These are phyloP conservation scores for Odontomachus brunneus DNA, from an alignment of 1,140 invertebrate genomes.

Conservation along the genomic window DNA sequence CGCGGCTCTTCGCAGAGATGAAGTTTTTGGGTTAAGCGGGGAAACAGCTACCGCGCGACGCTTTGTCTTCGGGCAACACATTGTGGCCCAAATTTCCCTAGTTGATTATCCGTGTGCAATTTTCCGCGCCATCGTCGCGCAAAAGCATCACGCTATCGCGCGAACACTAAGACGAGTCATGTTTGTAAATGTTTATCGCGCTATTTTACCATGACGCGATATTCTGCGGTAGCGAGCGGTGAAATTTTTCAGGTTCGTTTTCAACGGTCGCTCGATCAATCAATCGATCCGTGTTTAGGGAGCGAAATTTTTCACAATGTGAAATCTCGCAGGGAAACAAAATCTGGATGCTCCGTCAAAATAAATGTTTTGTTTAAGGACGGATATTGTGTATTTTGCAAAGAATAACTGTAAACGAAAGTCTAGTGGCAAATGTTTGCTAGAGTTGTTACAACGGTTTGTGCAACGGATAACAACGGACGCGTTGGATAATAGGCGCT, in stretches of 20 bases:
- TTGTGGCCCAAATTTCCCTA: neutral
- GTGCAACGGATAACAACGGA: conserved; percentile 31
- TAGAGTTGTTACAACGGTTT: conserved; percentile 38
- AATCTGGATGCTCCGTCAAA: conserved; percentile 29
- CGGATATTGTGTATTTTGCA: conserved; percentile 34
- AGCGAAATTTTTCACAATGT: conserved; percentile 7
- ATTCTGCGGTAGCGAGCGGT: neutral
- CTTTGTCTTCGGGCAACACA: neutral
- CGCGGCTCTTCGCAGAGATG: neutral
- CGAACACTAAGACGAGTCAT: neutral
- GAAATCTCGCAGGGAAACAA: neutral
- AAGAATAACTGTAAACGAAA: conserved; percentile 44
- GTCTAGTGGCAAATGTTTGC: conserved; percentile 43
- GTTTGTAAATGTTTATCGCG: neutral
- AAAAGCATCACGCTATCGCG: neutral
- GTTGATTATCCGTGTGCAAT: conserved; percentile 24
- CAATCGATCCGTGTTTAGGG: neutral
- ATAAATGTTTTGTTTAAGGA: conserved; percentile 47
- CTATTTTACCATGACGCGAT: neutral
- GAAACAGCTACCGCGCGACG: neutral
- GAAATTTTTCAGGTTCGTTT: neutral
- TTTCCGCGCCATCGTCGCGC: neutral
- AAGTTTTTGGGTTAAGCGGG: conserved; percentile 6
- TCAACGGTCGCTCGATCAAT: neutral
- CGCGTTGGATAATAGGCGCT: conserved; percentile 24